Percentiles rank a stretch among this genome's conserved stretches.
phyloP scores from a whole-genome alignment of 2,797 vertebrate genomes.

The Dicrostonyx torquatus region DNA sequence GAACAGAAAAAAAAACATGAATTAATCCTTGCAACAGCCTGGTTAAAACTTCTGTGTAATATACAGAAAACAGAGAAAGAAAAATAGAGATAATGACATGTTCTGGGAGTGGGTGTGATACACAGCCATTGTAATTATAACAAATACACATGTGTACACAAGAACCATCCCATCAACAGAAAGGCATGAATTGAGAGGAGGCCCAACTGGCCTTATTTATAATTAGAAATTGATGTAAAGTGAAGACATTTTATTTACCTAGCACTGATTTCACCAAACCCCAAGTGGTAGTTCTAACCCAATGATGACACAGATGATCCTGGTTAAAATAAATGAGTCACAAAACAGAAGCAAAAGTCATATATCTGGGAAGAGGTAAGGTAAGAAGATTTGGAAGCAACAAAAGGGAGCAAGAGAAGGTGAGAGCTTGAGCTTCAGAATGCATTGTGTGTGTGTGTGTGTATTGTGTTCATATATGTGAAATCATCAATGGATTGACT shows the following conservation, averaged over 20 bases:
- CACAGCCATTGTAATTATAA: neutral
- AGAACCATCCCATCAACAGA: accelerated
- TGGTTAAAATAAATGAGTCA: neutral
- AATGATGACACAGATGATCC: neutral
- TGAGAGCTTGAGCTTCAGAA: neutral
- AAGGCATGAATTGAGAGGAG: neutral
- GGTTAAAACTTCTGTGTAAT: no score
- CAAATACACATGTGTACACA: neutral
- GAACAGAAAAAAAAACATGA: neutral
- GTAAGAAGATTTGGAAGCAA: neutral
- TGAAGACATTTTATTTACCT: neutral
- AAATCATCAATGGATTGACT: neutral
- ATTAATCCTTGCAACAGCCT: no score
- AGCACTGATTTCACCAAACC: neutral
- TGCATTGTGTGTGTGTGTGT: neutral
- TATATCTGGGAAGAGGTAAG: neutral
- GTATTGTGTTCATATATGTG: no score
- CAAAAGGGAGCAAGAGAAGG: neutral
- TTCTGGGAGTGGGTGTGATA: neutral
- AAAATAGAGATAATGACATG: neutral
- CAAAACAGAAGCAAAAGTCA: neutral
- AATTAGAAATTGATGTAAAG: neutral
- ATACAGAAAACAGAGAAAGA: neutral
- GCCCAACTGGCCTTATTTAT: neutral
- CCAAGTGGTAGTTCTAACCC: neutral